Percentiles rank a stretch among this genome's conserved stretches.
Evolutionary conservation across 2,113 vertebrate genomes (phyloP).

Genomic region (Rhineura floridana): DNA sequence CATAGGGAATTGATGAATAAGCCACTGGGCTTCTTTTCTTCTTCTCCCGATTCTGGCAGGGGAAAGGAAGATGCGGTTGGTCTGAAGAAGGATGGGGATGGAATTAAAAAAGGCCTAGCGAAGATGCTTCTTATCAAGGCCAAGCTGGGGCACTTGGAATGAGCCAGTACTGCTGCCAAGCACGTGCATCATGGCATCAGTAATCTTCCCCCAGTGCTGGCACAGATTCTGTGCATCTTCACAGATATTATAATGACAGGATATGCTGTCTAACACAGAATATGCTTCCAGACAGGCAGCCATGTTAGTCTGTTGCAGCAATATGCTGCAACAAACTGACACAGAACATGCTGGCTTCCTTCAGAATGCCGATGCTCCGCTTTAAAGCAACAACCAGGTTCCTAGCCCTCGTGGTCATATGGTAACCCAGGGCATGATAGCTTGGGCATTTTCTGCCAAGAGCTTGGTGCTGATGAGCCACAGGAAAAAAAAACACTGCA

Average conservation of each 20-base stretch:
- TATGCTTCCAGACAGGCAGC: neutral
- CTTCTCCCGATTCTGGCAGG: neutral
- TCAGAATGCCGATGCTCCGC: neutral
- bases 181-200: neutral
- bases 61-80: neutral
- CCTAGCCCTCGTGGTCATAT: neutral
- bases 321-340: neutral
- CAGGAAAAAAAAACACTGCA: neutral
- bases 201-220: neutral
- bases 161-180: neutral
- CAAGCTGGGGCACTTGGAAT: neutral
- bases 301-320: conserved; percentile 11
- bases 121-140: neutral
- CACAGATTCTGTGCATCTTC: neutral
- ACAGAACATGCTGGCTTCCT: neutral
- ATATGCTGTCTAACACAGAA: neutral
- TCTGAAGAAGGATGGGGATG: neutral
- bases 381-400: neutral
- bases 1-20: neutral
- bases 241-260: neutral
- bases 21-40: neutral
- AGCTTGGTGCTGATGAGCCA: neutral
- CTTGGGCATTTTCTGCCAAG: neutral
- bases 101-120: neutral
- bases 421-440: no score